Percentiles rank a stretch among this genome's conserved stretches.
Conservation (phyloP, 1,140 invertebrate genomes). For the Ostrea denselamellosa region DNA sequence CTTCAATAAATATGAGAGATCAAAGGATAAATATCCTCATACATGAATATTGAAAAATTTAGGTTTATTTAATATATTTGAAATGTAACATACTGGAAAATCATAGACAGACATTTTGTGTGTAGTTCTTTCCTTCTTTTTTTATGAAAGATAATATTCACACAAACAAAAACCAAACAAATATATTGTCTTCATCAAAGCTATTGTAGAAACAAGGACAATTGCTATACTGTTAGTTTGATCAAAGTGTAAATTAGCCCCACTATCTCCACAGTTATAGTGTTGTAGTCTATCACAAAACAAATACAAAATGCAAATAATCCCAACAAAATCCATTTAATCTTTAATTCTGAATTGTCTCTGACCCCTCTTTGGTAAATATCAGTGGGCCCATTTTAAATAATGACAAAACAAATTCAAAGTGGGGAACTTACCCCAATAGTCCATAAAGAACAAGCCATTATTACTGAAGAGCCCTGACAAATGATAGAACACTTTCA, state of each 20-base stretch:
- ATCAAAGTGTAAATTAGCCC: conserved; percentile 10
- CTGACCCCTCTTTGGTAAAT: conserved; percentile 4
- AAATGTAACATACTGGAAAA: not conserved
- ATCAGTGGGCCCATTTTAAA: not conserved
- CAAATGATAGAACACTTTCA: not conserved
- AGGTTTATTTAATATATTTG: not conserved
- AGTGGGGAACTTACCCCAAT: not conserved
- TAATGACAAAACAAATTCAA: conserved; percentile 17
- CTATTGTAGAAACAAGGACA: not conserved
- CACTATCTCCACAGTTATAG: not conserved
- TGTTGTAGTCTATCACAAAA: not conserved
- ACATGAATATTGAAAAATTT: not conserved
- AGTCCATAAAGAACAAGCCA: not conserved
- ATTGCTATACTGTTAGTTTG: not conserved
- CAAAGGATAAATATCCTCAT: not conserved
- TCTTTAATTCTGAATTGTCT: conserved; percentile 32
- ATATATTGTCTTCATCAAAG: not conserved
- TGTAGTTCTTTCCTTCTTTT: not conserved
- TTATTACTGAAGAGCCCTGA: not conserved
- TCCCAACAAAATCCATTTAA: conserved; percentile 19
- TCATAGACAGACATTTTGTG: not conserved
- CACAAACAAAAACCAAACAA: no score
- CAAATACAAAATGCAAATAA: conserved; percentile 10
- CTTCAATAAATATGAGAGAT: not conserved
- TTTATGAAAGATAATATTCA: not conserved